phyloP scores from a whole-genome alignment of 2,888 invertebrate species.

The Ypsolopha scabrella region DNA sequence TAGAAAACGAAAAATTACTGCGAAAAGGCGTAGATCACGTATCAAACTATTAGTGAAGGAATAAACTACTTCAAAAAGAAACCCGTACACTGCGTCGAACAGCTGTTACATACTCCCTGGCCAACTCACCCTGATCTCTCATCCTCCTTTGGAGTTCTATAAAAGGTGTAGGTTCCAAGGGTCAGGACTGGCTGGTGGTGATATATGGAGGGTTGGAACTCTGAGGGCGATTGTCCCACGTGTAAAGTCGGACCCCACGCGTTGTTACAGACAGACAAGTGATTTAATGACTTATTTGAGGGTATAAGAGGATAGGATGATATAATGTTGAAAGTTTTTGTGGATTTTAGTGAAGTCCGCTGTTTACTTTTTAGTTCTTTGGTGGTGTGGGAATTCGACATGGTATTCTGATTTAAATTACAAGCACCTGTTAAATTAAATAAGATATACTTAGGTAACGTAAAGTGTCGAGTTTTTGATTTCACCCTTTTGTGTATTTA shows the following conservation, averaged over 20 bases:
- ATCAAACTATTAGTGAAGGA: slow-evolving; percentile 38
- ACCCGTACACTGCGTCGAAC: slow-evolving; percentile 23
- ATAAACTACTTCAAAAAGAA: slow-evolving; percentile 46
- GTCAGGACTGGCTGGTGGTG: slow-evolving; percentile 17
- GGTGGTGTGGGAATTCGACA: no score
- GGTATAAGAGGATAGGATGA: slow-evolving; percentile 3
- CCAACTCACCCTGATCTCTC: slow-evolving; percentile 20
- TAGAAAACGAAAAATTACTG: slow-evolving; percentile 5
- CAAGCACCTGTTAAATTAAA: no score
- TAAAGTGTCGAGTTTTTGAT: no score
- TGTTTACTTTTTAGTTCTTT: neutral
- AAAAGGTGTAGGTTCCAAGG: slow-evolving; percentile 7
- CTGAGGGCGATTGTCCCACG: slow-evolving; percentile 45
- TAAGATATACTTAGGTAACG: no score
- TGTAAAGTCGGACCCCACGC: slow-evolving; percentile 55
- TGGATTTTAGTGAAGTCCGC: no score
- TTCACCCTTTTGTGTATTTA: no score
- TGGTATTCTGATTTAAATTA: no score
- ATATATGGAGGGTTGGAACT: slow-evolving; percentile 24
- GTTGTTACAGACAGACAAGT: slow-evolving; percentile 39
- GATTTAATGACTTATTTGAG: slow-evolving; percentile 45
- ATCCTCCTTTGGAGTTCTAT: neutral
- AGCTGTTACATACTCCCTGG: slow-evolving; percentile 37
- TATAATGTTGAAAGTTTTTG: neutral
- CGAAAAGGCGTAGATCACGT: slow-evolving; percentile 25